These are phyloP conservation scores for Halisarca cf. caerulea DNA, from an alignment of 37 sponge, comb jelly and placozoan species.

Conservation along the genomic window DNA sequence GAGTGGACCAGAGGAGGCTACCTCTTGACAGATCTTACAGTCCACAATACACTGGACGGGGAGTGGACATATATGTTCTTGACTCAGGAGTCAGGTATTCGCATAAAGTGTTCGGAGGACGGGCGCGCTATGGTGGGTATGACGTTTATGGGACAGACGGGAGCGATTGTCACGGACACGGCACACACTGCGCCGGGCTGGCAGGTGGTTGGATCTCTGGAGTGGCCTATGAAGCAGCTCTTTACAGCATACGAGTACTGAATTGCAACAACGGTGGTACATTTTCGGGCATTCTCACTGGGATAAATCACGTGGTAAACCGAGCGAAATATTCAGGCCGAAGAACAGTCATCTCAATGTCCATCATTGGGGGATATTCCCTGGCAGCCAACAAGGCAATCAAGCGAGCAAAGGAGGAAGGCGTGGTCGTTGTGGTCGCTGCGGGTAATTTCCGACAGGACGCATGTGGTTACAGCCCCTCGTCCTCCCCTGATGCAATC, in stretches of 20 bases:
- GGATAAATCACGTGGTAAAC: constrained; percentile 48
- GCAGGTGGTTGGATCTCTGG: constrained; percentile 68
- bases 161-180: constrained; percentile 78
- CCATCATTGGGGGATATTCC: constrained; percentile 48
- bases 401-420: neutral
- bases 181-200: constrained; percentile 77
- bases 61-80: constrained; percentile 74
- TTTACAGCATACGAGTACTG: constrained; percentile 70
- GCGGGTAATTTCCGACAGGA: constrained; percentile 23
- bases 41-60: constrained; percentile 55
- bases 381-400: constrained; percentile 50
- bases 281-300: constrained; percentile 56
- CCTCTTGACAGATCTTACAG: constrained; percentile 56
- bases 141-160: constrained; percentile 35
- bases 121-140: neutral
- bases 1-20: constrained; percentile 54
- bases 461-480: constrained; percentile 10
- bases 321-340: neutral
- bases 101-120: constrained; percentile 31
- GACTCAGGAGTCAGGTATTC: constrained; percentile 66
- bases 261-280: constrained; percentile 59
- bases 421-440: neutral
- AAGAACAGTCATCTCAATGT: constrained; percentile 59
- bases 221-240: constrained; percentile 50
- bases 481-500: constrained; percentile 11